phyloP scores from a whole-genome alignment of 2,113 vertebrate genomes.

The Misgurnus mizolepis region DNA sequence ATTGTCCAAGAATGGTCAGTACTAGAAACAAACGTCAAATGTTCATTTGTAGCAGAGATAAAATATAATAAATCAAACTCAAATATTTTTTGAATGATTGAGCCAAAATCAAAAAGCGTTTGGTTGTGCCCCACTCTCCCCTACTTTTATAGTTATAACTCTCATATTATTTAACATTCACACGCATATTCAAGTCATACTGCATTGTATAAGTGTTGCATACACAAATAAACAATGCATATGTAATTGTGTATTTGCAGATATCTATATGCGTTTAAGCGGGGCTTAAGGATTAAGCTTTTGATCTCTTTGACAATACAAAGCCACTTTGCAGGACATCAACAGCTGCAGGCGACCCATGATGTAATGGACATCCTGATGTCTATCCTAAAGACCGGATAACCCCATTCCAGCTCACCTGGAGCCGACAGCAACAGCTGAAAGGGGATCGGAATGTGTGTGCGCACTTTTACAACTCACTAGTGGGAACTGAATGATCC shows the following conservation, averaged over 20 bases:
- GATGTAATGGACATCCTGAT: conserved; percentile 28
- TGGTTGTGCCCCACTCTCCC: too few species aligned
- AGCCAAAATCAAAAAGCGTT: too few species aligned
- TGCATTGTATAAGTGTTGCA: background rate
- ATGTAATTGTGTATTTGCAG: conserved; percentile 55
- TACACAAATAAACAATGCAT: background rate
- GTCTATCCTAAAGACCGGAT: conserved; percentile 53
- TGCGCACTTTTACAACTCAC: conserved; percentile 18
- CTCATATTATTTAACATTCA: background rate
- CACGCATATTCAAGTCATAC: background rate
- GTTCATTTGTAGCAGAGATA: too few species aligned
- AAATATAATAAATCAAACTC: too few species aligned
- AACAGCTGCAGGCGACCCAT: conserved; percentile 64
- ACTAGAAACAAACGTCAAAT: too few species aligned
- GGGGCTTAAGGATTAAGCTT: conserved; percentile 23
- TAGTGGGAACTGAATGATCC: conserved; percentile 30
- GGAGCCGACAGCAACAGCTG: conserved; percentile 73
- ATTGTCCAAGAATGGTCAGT: too few species aligned
- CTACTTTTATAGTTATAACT: too few species aligned
- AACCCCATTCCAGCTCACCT: conserved; percentile 64
- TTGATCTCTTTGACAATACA: conserved; percentile 43
- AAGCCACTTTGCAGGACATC: conserved; percentile 60
- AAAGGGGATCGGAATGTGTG: conserved; percentile 48
- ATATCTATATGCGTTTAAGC: conserved; percentile 32
- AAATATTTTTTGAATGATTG: too few species aligned